Evolutionary conservation across 2,113 vertebrate species (phyloP).

Genomic region (Geothlypis trichas): DNA sequence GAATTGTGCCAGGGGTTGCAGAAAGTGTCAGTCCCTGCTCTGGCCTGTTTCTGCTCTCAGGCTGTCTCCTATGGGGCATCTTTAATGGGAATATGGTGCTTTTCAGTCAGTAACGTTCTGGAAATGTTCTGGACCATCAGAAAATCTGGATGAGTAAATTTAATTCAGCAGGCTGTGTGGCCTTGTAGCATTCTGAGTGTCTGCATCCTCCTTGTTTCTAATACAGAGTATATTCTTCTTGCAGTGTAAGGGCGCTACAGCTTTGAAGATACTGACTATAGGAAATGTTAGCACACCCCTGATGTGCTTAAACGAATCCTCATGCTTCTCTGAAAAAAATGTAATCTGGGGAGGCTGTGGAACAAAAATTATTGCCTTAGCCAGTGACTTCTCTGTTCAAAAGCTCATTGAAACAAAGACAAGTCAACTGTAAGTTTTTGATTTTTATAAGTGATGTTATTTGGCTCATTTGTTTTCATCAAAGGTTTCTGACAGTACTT

Average conservation of each 20-base stretch:
- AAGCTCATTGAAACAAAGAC: constrained; percentile 87
- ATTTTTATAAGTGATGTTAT: not conserved
- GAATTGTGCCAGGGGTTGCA: not conserved
- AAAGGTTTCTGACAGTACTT: not conserved
- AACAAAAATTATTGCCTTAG: constrained; percentile 84
- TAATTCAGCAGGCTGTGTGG: not conserved
- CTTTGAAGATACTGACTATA: constrained; percentile 81
- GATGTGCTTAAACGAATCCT: constrained; percentile 84
- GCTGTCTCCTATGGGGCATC: not conserved
- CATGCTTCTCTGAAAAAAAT: constrained; percentile 76
- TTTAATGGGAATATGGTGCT: not conserved
- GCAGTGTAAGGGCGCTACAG: constrained; percentile 73
- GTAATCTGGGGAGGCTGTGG: constrained; percentile 90
- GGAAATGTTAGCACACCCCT: constrained; percentile 86
- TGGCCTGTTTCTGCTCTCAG: not conserved
- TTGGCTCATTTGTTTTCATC: not conserved
- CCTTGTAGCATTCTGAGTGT: not conserved
- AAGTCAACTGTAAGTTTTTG: constrained; percentile 79
- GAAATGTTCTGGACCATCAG: not conserved
- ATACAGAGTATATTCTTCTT: not conserved
- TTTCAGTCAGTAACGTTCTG: not conserved
- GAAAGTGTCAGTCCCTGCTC: not conserved
- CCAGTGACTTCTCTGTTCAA: constrained; percentile 82
- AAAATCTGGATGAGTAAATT: not conserved
- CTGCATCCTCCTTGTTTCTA: not conserved